Evolutionary conservation across 1,140 invertebrate species (phyloP), one percentile per base, ranked within the genome.

Genomic region (Caerostris extrusa): DNA sequence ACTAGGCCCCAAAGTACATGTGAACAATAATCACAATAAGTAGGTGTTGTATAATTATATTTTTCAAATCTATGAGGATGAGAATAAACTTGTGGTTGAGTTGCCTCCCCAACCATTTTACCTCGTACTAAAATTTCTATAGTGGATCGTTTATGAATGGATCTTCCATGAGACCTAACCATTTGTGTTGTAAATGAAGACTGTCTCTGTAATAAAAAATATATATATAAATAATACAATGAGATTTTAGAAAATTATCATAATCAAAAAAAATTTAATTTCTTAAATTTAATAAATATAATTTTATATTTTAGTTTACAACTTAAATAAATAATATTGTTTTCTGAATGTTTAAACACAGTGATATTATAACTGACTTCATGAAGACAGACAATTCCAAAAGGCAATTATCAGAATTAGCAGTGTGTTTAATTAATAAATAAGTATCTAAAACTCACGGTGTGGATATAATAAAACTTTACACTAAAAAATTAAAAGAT

Each of bases 1-100:
- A 99, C 98, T n/a, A 98, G 98, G 7, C 98, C 98, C 98, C 98
- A 99, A 56, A 99, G 96, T 55, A 99, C 96, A 95, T 98, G 98
- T 4, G 97, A 97, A 96, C 99, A 99, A 95, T 98, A 97, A 96
- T 99, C 98, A 96, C 98, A 99, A 95, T 98, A 97, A 2, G 98
- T 98, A 58, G 98, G 98, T 53, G 98, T 98, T 3, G 98, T 98
- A 95, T 98, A 98, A 94, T 98, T 98, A 95, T 98, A 97, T 95
- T 98, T 97, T 95, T 98, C 98, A 95, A 99, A 99, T 91, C 98
- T 98, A 96, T 98, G 98, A 91, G 98, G 97, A 95, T 97, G 69
- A 96, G 95, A 95, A 96, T 96, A 71, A 7, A 94, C 94, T 64
- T 94, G 94, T 5, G 94, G 92, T 71, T 93, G 87, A 71, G 85